phyloP scores from a whole-genome alignment of 2,797 vertebrate species.

The Carcharodon carcharias region DNA sequence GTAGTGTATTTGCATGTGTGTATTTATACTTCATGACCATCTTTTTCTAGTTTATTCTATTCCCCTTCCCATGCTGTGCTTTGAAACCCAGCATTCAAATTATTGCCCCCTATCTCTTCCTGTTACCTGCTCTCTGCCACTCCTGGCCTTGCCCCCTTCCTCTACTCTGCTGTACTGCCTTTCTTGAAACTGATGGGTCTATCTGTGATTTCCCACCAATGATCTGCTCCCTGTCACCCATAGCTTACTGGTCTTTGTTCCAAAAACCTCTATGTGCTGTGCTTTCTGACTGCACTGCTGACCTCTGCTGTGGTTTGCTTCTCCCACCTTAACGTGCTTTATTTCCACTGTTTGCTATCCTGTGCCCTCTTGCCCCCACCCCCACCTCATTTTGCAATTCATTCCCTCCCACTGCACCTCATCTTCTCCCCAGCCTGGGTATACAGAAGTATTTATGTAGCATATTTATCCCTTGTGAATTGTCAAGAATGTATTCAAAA shows the following conservation, averaged over 20 bases:
- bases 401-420: not conserved
- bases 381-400: not conserved
- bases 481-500: not conserved
- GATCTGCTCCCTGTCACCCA: not conserved
- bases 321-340: not conserved
- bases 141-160: not conserved
- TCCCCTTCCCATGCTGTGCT: not conserved
- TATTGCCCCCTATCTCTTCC: not conserved
- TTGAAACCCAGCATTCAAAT: not conserved
- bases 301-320: not conserved
- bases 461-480: not conserved
- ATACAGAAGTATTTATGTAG: not conserved
- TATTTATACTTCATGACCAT: not conserved
- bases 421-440: not conserved
- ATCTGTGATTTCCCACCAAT: not conserved
- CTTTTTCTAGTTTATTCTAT: not conserved
- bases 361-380: not conserved
- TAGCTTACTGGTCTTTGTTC: not conserved
- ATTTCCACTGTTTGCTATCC: not conserved
- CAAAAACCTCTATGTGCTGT: too few relatives aligned
- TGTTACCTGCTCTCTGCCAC: not conserved
- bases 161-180: not conserved
- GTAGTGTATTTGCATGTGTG: not conserved
- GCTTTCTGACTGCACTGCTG: not conserved
- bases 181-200: not conserved